Percentiles rank a stretch among this genome's conserved stretches.
Evolutionary conservation across 2,888 invertebrate genomes (phyloP).

Genomic region (Prenolepis imparis): DNA sequence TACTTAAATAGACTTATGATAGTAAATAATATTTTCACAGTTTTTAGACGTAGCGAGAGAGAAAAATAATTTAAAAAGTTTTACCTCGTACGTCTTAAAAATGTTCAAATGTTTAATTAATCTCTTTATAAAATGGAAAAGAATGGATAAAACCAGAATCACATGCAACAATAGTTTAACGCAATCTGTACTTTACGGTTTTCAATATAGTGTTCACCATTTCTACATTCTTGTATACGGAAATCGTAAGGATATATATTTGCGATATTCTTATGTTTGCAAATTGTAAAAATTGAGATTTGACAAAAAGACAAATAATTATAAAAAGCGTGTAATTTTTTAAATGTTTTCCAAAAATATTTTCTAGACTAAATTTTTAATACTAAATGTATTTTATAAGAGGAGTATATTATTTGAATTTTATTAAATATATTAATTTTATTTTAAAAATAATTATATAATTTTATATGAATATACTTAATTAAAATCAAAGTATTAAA

Average conservation of each 20-base stretch:
- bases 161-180: background rate
- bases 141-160: slow-evolving; percentile 52
- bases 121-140: slow-evolving; percentile 8
- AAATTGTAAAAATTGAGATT: background rate
- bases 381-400: background rate
- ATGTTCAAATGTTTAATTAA: slow-evolving; percentile 32
- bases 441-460: background rate
- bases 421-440: background rate
- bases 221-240: slow-evolving; percentile 19
- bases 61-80: slow-evolving; percentile 21
- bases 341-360: background rate
- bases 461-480: background rate
- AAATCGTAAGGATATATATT: slow-evolving; percentile 20
- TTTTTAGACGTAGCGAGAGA: slow-evolving; percentile 59
- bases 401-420: background rate
- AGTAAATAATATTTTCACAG: slow-evolving; percentile 73
- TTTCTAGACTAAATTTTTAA: slow-evolving; percentile 11
- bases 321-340: background rate
- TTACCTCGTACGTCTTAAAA: slow-evolving; percentile 39
- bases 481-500: background rate
- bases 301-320: background rate
- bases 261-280: background rate
- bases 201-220: slow-evolving; percentile 20
- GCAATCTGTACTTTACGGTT: background rate
- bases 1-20: slow-evolving; percentile 82